Evolutionary conservation across 1,140 invertebrate genomes (phyloP), one percentile per base, ranked within the genome.

Genomic region (Neuroterus valhalla): DNA sequence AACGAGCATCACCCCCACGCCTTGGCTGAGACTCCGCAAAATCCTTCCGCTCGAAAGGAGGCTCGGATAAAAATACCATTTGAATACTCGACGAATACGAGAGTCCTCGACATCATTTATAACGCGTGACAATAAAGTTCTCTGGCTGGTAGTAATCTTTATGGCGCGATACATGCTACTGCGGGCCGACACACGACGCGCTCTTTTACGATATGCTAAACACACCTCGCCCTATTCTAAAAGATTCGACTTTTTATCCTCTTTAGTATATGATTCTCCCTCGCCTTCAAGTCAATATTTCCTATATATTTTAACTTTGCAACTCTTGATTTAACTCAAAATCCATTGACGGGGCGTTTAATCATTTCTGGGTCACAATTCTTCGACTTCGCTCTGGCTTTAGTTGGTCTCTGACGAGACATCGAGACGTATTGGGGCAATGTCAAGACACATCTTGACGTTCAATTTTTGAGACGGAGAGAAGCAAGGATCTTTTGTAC

Each of bases 41-140:
- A 87, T 87, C 82, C 87, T 89, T 88, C 84, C 88, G 82, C 85
- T 80, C 82, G 84, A 86, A 85, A 89, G 83, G 81, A 86, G 76
- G 73, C 82, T 71, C 81, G 87, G 86, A 88, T 89, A 89, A 89
- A 90, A 88, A 86, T 89, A 85, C 82, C 86, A 89, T 90, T 89
- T 89, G 88, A 89, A 89, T 89, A 87, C 85, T 83, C 86, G 82
- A 79, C 86, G 83, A 81, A 77, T 86, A 84, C 82, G 82, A 81
- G 76, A 80, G 73, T 85, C 86, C 84, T 84, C 80, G 78, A 74
- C 79, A 83, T 89, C 87, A 89, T 89, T 90, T 90, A 89, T 89
- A 88, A 89, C 87, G 87, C 83, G 84, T 87, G 88, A 89, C 88
- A 89, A 90, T 90, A 89, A 89, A 89, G 84, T 82, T 75, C 84